Base-by-base conservation (phyloP, 2,888 invertebrate species). In the Nowickia ferox region DNA sequence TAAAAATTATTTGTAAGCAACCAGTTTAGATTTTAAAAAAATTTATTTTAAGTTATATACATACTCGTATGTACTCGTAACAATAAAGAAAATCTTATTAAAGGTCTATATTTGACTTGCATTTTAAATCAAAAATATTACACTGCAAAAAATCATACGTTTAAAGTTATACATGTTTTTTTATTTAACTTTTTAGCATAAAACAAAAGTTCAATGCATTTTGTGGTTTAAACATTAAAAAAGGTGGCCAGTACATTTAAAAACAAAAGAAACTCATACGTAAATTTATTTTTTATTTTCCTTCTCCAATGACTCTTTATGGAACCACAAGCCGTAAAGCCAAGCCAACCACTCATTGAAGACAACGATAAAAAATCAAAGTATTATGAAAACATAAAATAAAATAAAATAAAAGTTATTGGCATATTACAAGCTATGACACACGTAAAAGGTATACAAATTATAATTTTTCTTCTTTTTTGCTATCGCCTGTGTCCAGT, bases 191-290 rank as follows among this genome's bases (percentile, higher is more conserved):
- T 48, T 72, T 38, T 8, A 74, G 9, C 19, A 51, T 17, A 53
- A 79, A 65, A 72, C 11, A 46, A 69, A 75, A 81, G 75, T 81
- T 81, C 68, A 81, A 75, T 81, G 81, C 61, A 81, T 81, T 75
- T 81, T 68, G 66, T 53, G 80, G 74, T 81, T 40, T 8, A 17
- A 46, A 17, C 13, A 59, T 13, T 15, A 51, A 59, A n/a, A 22
- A 76, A 30, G 51, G 10, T 30, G 19, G 40, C 15, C 61, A 61
- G 55, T 55, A 65, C 2, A 17, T 15, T 68, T 59, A 40, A 51
- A 59, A 77, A 59, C 9, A 75, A 46, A 48, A 55, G 0, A 30
- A 69, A 61, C 22, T 8, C 59, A 77, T 59, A 68, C 53, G 42
- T 44, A 66, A 75, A 68, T 13, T 42, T 63, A 42, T 46, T 53